Base-by-base conservation (phyloP, 2,113 vertebrate genomes). In the Willisornis vidua region DNA sequence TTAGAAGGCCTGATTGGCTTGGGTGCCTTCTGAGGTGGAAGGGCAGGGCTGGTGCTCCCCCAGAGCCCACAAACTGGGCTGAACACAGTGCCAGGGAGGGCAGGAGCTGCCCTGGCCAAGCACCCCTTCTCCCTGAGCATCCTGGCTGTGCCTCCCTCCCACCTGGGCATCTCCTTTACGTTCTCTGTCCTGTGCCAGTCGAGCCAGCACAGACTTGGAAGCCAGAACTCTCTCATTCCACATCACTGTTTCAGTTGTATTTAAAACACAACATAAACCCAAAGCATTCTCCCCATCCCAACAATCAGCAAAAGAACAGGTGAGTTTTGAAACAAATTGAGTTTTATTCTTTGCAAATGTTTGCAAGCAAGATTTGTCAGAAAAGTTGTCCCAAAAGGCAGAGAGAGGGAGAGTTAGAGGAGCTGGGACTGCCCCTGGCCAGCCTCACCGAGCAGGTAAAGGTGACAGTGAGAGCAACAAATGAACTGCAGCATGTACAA, bases 291-390 rank as follows among this genome's bases (percentile, higher is more conserved):
- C 19, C 46, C 65, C 61, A 45, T 12, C 15, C 24, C 18, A 39
- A 24, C 51, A 45, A 62, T 31, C 65, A 78, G 33, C 10, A 49
- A 37, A 24, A 29, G 58, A 37, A 33, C 12, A 41, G 5, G 19
- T 14, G 43, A 14, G 10, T 79, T 93, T 85, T 84, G 90, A 94
- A 95, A 85, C 85, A 94, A 80, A 39, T 1, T 31, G 31, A 4
- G 5, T 87, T 95, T 97, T 96, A 96, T 96, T 96, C 67, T 96
- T 89, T 72, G 93, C 89, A 94, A 94, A 63, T 73, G 35, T 77
- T 81, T 95, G 95, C 93, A 93, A 89, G 94, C 94, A 76, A 61
- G 43, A 49, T 66, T 29, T 63, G 48, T 94, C 85, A 75, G 91
- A 76, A 93, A 95, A 78, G 67, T 88, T 68, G 52, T 94, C 84